These are phyloP conservation scores for Dipodomys ordii DNA, from an alignment of 2,113 vertebrate species.

Conservation along the genomic window DNA sequence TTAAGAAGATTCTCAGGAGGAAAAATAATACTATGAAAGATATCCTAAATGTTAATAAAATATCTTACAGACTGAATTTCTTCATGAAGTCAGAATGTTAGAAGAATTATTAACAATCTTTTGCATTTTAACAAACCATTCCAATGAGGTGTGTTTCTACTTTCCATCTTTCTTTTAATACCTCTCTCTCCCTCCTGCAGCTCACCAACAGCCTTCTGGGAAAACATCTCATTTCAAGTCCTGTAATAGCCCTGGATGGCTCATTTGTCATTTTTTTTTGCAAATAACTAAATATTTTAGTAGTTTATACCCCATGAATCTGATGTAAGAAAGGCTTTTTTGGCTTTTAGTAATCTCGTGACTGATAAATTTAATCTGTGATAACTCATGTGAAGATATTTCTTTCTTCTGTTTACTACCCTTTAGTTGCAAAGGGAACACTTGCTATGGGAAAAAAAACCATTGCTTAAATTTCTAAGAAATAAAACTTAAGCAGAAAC, in stretches of 20 bases:
- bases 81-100: background rate
- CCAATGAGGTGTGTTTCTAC: background rate
- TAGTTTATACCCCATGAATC: slow-evolving; percentile 61
- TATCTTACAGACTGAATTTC: background rate
- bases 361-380: slow-evolving; percentile 59
- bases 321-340: slow-evolving; percentile 56
- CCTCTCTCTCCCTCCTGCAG: background rate
- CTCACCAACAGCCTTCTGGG: background rate
- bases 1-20: background rate
- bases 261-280: slow-evolving; percentile 61
- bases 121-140: background rate
- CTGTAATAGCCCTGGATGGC: slow-evolving; percentile 18
- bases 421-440: slow-evolving; percentile 62
- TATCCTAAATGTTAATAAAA: slow-evolving; percentile 19
- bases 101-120: background rate
- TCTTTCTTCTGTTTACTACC: slow-evolving; percentile 56
- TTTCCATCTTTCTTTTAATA: background rate
- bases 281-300: slow-evolving; percentile 75
- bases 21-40: background rate
- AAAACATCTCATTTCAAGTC: slow-evolving; percentile 43
- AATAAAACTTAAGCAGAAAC: background rate
- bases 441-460: slow-evolving; percentile 53
- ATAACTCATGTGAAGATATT: slow-evolving; percentile 34
- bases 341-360: slow-evolving; percentile 58
- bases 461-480: slow-evolving; percentile 23